Evolutionary conservation across 2,113 vertebrate genomes (phyloP), one percentile per base, ranked within the genome.

Genomic region (Salvelinus sp.): DNA sequence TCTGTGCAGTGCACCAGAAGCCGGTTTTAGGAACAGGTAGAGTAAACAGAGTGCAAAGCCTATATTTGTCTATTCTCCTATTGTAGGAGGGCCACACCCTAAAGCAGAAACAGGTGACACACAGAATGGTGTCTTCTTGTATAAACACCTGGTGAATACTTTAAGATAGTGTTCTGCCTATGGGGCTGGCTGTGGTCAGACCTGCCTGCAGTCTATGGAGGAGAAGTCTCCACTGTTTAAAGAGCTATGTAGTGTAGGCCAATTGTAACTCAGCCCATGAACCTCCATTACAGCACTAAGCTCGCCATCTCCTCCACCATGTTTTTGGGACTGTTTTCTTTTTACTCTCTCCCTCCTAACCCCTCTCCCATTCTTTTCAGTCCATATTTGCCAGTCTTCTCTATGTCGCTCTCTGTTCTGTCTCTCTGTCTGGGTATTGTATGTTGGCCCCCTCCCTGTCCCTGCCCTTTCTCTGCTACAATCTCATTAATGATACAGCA

Each of bases 401-500:
- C 25, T 30, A 12, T 12, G 22, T 18, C 23, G 1, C 4, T 28
- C 27, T 30, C n/a, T 12, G 22, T 18, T 38, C 14, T 16, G 13
- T 18, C 65, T 28, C 64, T 23, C 16, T 30, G 63, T 25, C 22
- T 65, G 25, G 63, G 25, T 65, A 65, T 28, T 65, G 64, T 14
- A 16, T 30, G 25, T 5, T 28, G 14, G 23, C 14, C 27, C 64
- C 64, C 64, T 27, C 64, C 27, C 27, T 25, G 22, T 64, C 64
- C 16, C 64, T 22, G 6, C 7, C 30, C 25, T 22, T 44, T 50
- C 30, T 16, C 70, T 44, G 50, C 18, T 18, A 28, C 38, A 76
- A 44, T 69, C 68, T 74, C 71, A 75, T 82, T 76, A 79, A 81
- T 79, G 76, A 82, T 79, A 58, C 77, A 84, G n/a, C 20, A 28